Evolutionary conservation across 2,797 vertebrate species (phyloP).

Genomic region (Simalia tracyae): DNA sequence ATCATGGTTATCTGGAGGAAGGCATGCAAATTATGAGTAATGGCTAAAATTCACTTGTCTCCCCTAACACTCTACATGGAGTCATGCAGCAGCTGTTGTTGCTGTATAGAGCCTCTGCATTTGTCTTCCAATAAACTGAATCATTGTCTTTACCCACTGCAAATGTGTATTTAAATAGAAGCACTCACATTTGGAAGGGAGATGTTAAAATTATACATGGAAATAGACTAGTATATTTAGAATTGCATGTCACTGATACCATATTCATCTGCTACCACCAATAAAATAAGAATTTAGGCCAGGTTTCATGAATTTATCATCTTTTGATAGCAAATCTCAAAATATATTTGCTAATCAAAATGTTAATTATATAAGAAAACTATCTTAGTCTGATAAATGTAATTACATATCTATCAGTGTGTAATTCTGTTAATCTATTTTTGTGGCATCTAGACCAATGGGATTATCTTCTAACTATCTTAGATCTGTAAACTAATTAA

Average conservation of each 20-base stretch:
- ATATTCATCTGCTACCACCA: accelerated
- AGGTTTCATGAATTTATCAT: neutral
- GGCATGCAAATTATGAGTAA: slow-evolving; percentile 52
- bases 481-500: neutral
- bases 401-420: neutral
- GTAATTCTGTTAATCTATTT: neutral
- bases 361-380: neutral
- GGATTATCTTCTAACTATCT: neutral
- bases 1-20: slow-evolving; percentile 37
- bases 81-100: slow-evolving; percentile 42
- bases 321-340: neutral
- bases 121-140: slow-evolving; percentile 20
- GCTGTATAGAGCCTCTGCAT: slow-evolving; percentile 21
- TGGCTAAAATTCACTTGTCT: slow-evolving; percentile 25
- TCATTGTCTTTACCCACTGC: neutral
- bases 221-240: neutral
- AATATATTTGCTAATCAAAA: neutral
- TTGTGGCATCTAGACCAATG: neutral
- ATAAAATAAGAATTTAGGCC: neutral
- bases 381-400: no score
- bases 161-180: neutral
- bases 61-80: neutral
- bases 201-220: neutral
- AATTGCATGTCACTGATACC: neutral
- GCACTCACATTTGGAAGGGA: neutral